Base-by-base conservation (phyloP, 2,113 vertebrate genomes). In the Anhinga rufa region DNA sequence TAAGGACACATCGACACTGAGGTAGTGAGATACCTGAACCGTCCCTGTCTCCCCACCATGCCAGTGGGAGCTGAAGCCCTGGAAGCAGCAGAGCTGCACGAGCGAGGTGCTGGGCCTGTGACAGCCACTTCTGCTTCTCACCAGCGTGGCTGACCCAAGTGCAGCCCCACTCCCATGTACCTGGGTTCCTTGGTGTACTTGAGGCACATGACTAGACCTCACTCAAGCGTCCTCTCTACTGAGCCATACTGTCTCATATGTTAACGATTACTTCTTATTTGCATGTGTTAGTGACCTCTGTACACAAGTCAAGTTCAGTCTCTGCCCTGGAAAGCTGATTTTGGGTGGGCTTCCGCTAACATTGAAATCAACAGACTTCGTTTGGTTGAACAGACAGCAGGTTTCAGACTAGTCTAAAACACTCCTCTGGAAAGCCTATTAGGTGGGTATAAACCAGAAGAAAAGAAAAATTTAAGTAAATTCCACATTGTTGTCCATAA, bases 21-120 rank as follows among this genome's bases (percentile, higher is more conserved):
- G 28, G n/a, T 7, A 40, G 24, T 22, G 51, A 86, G 34, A 36
- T 10, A 69, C 5, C 36, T 26, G 44, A 80, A 38, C 38, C 42
- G 48, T 34, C 25, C n/a, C 36, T 14, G 8, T 22, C 49, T 77
- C 48, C 29, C 10, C 2, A 1, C 7, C 42, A 74, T 0, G 0
- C 12, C 0, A 0, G 65, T 21, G 42, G n/a, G 40, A 82, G 40
- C 34, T 82, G 60, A 90, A 84, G 78, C 18, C 60, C 44, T 62
- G 55, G 70, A 62, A 62, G 55, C 18, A 70, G 46, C 70, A 76
- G 85, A 88, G 66, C 4, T 46, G 52, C 64, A 31, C 0, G 3
- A 64, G 10, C 2, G 16, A 81, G 44, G 20, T 61, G 34, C 12
- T 4, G 9, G 24, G 40, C 12, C n/a, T 34, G 36, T 52, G 15